Base-by-base conservation (phyloP, 1,140 invertebrate species). In the Neodiprion pinetum region DNA sequence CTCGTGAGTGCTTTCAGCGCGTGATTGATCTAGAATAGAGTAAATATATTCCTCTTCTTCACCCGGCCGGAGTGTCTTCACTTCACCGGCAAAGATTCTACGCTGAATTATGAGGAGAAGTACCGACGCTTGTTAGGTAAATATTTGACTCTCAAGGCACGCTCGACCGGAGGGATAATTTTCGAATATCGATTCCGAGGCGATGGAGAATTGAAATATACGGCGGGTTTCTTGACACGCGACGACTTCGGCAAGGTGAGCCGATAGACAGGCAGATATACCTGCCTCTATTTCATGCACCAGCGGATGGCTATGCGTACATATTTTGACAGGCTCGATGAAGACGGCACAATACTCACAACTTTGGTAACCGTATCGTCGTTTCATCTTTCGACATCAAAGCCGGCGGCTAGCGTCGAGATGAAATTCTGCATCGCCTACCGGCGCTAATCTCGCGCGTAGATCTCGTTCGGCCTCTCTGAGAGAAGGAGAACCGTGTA, bases 401-500 rank as follows among this genome's bases (percentile, higher is more conserved):
- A 69, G 67, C 67, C 67, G 67, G 67, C 67, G 40, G 17, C 40
- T 69, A 69, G 67, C 40, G 17, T 11, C 21, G 67, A 23, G 67
- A 69, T 21, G 67, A 69, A 69, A 69, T 69, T 69, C 67, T 69
- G 67, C 67, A 69, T 21, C 67, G 67, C 67, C 67, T 69, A 69
- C 21, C 40, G 67, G 67, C 67, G 21, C 67, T 69, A 69, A 69
- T 69, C 67, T 69, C 11, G 17, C 67, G 21, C 17, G 21, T 21
- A 69, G 67, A 69, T 69, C 67, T 69, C 40, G 17, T 69, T 69
- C 67, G 17, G 53, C 53, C 21, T 69, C 67, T 69, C 40, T 69
- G 67, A 12, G 67, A 65, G 17, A 65, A 65, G 1, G 17, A 69
- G 40, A 69, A 69, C 12, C 40, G 40, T 69, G 11, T 11, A 69